Conservation (phyloP, 92 coral and sea anemone genomes). For the Paramuricea clavata region DNA sequence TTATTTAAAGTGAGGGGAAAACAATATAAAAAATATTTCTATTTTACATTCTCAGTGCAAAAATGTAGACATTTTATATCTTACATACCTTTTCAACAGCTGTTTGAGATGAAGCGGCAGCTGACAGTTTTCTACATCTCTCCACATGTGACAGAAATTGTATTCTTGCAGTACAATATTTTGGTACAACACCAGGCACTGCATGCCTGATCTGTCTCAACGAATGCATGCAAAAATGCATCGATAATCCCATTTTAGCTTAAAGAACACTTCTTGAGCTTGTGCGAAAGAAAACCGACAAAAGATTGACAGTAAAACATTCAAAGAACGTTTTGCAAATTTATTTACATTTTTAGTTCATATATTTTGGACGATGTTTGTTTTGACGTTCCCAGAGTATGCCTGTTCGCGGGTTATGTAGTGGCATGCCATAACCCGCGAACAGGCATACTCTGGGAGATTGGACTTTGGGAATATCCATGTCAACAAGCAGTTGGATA, state of each 20-base stretch:
- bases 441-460: no score
- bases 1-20: no score
- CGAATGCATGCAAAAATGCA: background rate
- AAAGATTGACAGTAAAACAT: background rate
- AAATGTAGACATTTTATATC: background rate
- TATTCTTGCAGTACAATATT: background rate
- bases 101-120: slow-evolving; percentile 18
- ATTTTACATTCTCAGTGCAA: background rate
- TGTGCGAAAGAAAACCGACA: background rate
- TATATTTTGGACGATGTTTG: no score
- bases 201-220: background rate
- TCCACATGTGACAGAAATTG: background rate
- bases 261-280: background rate
- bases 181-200: slow-evolving; percentile 1
- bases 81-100: slow-evolving; percentile 3
- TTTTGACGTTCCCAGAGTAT: no score
- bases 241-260: background rate
- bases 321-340: no score
- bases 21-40: background rate
- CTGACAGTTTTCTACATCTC: slow-evolving; percentile 25
- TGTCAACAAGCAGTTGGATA: no score
- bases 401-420: no score
- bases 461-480: no score
- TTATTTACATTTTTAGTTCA: no score
- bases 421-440: no score